Evolutionary conservation across 2,113 vertebrate species (phyloP), one percentile per base, ranked within the genome.

Genomic region (Dromas ardeola): DNA sequence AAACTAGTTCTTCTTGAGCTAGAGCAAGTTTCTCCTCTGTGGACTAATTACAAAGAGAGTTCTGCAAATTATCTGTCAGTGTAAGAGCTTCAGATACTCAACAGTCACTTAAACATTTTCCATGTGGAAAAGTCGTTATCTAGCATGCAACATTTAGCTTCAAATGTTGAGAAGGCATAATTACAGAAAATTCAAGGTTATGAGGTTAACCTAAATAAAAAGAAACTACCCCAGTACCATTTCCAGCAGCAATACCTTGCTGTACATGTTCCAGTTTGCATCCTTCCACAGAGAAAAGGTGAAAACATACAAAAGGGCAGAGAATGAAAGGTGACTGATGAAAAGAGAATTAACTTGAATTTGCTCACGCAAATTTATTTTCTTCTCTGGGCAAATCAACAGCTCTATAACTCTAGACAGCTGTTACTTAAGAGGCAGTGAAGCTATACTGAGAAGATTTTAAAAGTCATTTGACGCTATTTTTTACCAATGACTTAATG

Each of bases 1-100:
- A 98, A 90, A 98, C 98, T 94, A 99, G 95, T 95, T 99, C 99
- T 92, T 99, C 99, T 93, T 99, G 99, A 79, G 98, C 98, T 91
- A 99, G 34, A 71, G 97, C 97, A 94, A 99, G 97, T 97, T 99
- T 99, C 93, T 99, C 99, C 97, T 99, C 98, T 95, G 98, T 97
- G 40, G 97, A 98, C 99, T 99, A 96, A 95, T 89, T 22, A 95
- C 3, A 96, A 96, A 97, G 90, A 81, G 53, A 96, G 45, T 73
- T 90, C 67, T 49, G 38, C 29, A 94, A 94, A 85, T 92, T 62
- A 92, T 66, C 38, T 43, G 27, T 21, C 56, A 73, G 59, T n/a
- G 7, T 10, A 77, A 77, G 27, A 69, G 21, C 17, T 93, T 53
- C 47, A 87, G n/a, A 79, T 34, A 88, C 43, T 70, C 27, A 84